phyloP scores from a whole-genome alignment of 2,113 vertebrate species.

The Natator depressus region DNA sequence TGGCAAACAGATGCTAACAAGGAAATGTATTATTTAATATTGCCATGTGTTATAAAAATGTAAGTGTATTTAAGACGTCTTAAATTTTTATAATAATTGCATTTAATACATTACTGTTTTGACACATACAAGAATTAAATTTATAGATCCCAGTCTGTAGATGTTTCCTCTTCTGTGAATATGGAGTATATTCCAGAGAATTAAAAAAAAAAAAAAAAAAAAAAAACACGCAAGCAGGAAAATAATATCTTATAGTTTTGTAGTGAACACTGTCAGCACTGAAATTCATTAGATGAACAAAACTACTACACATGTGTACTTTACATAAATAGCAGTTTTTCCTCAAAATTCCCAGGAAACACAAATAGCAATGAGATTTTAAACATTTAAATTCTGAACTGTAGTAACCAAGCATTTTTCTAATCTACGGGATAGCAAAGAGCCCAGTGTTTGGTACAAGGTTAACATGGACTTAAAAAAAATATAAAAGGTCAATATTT shows the following conservation, averaged over 20 bases:
- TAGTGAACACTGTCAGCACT: constrained; percentile 63
- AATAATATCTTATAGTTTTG: constrained; percentile 64
- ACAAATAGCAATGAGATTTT: not conserved
- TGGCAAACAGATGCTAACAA: constrained; percentile 86
- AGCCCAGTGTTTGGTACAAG: not conserved
- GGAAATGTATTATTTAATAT: constrained; percentile 84
- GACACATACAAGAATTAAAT: constrained; percentile 79
- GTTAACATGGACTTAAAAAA: not conserved
- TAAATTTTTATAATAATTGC: constrained; percentile 84
- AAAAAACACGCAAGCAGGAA: constrained; percentile 51
- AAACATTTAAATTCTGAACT: not conserved
- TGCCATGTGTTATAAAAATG: constrained; percentile 79
- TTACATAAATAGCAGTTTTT: constrained; percentile 39
- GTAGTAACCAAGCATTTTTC: not conserved
- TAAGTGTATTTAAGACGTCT: constrained; percentile 79
- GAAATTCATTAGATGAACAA: constrained; percentile 55
- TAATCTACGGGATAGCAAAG: not conserved
- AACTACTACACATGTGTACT: not conserved
- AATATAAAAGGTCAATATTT: not conserved
- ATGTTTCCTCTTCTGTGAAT: constrained; percentile 75
- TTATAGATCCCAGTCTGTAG: constrained; percentile 73
- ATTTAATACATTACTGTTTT: constrained; percentile 82
- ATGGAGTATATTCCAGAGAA: constrained; percentile 60
- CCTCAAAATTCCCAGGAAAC: not conserved
- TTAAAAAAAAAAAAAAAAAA: constrained; percentile 26